Percentiles rank a stretch among this genome's conserved stretches.
phyloP scores from a whole-genome alignment of 1,140 invertebrate genomes.

The Papilio helenus region DNA sequence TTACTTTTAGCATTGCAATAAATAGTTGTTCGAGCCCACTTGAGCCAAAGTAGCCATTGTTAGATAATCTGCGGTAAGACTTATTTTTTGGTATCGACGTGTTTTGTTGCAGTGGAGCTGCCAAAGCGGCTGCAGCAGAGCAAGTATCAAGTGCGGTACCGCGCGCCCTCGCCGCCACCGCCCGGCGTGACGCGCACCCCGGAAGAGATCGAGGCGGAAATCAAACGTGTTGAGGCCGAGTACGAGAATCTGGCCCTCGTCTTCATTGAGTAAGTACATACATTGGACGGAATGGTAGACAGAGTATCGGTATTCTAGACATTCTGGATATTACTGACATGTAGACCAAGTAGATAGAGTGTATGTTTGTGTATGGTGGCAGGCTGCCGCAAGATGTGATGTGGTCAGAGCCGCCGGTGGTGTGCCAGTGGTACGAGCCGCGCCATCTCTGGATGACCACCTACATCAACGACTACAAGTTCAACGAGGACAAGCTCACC shows the following conservation, averaged over 20 bases:
- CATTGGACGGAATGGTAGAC: not conserved
- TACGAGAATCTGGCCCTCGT: constrained; percentile 89
- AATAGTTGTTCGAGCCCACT: no score
- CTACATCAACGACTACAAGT: constrained; percentile 91
- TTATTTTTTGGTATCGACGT: not conserved
- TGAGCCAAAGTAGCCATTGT: no score
- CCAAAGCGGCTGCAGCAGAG: constrained; percentile 87
- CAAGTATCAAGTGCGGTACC: constrained; percentile 87
- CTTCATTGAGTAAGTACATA: constrained; percentile 86
- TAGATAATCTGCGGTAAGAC: not conserved
- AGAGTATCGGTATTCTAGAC: not conserved
- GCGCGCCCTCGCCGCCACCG: constrained; percentile 86
- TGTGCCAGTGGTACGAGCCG: constrained; percentile 89
- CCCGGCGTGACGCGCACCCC: constrained; percentile 87
- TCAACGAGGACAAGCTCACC: constrained; percentile 91
- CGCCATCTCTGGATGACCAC: constrained; percentile 87
- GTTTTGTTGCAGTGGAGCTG: constrained; percentile 84
- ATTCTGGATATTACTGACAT: no score
- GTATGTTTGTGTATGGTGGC: constrained; percentile 30
- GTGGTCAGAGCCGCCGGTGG: constrained; percentile 92
- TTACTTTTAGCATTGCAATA: no score
- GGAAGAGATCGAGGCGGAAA: constrained; percentile 91
- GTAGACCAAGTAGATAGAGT: not conserved
- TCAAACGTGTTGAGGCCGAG: constrained; percentile 88
- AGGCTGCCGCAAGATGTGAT: constrained; percentile 89